Conservation (phyloP, 1,140 invertebrate genomes). For the Homarus americanus region DNA sequence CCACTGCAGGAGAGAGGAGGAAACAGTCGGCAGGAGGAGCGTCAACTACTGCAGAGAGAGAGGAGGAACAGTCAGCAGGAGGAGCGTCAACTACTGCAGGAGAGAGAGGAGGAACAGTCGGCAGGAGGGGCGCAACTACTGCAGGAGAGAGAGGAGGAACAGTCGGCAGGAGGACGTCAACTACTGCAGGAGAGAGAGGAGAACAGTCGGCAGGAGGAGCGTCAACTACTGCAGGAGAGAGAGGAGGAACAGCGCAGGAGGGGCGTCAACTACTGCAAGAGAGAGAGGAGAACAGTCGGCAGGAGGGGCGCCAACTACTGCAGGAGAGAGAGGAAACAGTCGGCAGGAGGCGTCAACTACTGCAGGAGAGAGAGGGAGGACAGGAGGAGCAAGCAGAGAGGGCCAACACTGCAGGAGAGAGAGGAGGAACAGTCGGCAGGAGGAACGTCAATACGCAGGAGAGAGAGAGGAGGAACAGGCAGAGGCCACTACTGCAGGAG, state of each 20-base stretch:
- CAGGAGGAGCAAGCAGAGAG: background rate
- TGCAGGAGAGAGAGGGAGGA: background rate
- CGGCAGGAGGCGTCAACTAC: background rate
- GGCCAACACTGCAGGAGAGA: background rate
- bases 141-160: background rate
- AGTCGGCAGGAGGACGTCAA: background rate
- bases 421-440: too few relatives aligned
- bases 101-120: background rate
- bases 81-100: too few relatives aligned
- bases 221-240: background rate
- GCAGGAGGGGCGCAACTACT: too few relatives aligned
- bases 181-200: too few relatives aligned
- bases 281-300: background rate
- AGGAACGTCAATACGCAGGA: too few relatives aligned
- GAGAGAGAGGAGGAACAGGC: background rate
- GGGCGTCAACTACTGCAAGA: background rate
- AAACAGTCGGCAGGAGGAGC: too few relatives aligned
- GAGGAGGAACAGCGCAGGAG: background rate
- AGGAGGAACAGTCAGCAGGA: too few relatives aligned
- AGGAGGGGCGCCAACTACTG: background rate
- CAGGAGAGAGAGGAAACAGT: background rate
- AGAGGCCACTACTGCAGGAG: background rate
- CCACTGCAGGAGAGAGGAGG: background rate
- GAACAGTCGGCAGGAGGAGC: too few relatives aligned
- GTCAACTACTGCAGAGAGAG: too few relatives aligned